Evolutionary conservation across 2,113 vertebrate genomes (phyloP).

Genomic region (Canis aureus): DNA sequence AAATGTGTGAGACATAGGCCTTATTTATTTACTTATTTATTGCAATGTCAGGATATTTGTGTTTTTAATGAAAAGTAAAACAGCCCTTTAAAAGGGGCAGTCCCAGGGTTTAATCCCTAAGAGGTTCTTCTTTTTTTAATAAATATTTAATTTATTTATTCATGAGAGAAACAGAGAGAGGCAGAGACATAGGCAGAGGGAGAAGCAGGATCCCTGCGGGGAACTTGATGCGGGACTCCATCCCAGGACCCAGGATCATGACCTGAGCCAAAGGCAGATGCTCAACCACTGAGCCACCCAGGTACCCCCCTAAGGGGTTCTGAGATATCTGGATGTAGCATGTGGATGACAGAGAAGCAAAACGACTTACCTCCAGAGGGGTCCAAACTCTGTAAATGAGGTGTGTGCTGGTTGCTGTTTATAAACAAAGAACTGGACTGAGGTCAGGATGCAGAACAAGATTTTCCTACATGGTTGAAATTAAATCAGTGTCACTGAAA

Average conservation of each 20-base stretch:
- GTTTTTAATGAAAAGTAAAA: slow-evolving; percentile 45
- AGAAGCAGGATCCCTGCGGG: too few species aligned
- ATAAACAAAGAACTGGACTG: not conserved
- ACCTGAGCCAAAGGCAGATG: too few species aligned
- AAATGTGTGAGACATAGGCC: not conserved
- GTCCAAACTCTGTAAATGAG: not conserved
- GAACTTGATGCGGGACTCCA: too few species aligned
- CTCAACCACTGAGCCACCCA: too few species aligned
- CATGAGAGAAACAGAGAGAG: too few species aligned
- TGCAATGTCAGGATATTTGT: not conserved
- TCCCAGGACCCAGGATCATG: too few species aligned
- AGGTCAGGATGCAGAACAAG: not conserved
- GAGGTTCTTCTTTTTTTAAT: not conserved
- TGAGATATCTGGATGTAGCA: not conserved
- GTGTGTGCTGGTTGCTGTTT: not conserved
- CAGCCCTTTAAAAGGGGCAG: not conserved
- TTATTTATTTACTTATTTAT: not conserved
- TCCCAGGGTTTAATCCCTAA: not conserved
- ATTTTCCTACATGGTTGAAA: not conserved
- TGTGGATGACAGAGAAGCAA: not conserved
- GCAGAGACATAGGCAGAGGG: too few species aligned
- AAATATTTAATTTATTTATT: too few species aligned
- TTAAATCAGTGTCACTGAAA: not conserved
- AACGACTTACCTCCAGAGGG: not conserved
- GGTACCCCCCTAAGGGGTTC: not conserved